A percentile compares a stretch with the other conserved stretches of the same genome.
These are phyloP conservation scores for Columba janthina DNA, from an alignment of 2,113 vertebrate genomes.

Conservation along the genomic window DNA sequence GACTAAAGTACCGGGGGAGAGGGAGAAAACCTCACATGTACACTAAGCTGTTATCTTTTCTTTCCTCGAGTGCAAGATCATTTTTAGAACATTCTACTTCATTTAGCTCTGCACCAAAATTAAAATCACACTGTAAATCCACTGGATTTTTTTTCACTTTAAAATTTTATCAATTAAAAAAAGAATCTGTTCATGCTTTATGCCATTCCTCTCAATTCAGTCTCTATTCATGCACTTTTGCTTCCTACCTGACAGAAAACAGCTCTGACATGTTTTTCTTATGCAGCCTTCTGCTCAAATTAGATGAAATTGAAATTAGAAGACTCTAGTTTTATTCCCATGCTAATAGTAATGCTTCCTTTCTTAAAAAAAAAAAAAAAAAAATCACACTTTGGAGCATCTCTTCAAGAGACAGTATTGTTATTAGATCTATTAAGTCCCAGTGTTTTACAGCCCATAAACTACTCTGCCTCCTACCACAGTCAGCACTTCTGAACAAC, in stretches of 20 bases:
- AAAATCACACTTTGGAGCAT: background rate
- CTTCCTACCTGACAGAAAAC: background rate
- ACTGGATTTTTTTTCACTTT: background rate
- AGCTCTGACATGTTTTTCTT: background rate
- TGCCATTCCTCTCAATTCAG: background rate
- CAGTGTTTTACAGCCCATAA: background rate
- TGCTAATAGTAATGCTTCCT: background rate
- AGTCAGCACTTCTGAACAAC: background rate
- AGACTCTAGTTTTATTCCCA: background rate
- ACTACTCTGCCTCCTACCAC: background rate
- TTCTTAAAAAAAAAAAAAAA: background rate
- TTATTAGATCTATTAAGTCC: background rate
- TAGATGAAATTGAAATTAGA: background rate
- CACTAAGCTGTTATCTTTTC: background rate
- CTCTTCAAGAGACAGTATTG: background rate
- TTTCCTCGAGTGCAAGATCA: background rate
- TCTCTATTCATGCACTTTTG: background rate
- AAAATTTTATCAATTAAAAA: background rate
- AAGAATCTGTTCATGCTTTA: background rate
- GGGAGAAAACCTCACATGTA: background rate
- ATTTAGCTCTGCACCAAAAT: background rate
- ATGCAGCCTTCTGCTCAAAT: background rate
- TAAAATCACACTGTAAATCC: background rate
- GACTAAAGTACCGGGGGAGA: accelerated
- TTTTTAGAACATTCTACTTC: background rate